Percentiles rank a stretch among this genome's conserved stretches.
phyloP scores from a whole-genome alignment of 2,113 vertebrate genomes.

The Peromyscus leucopus region DNA sequence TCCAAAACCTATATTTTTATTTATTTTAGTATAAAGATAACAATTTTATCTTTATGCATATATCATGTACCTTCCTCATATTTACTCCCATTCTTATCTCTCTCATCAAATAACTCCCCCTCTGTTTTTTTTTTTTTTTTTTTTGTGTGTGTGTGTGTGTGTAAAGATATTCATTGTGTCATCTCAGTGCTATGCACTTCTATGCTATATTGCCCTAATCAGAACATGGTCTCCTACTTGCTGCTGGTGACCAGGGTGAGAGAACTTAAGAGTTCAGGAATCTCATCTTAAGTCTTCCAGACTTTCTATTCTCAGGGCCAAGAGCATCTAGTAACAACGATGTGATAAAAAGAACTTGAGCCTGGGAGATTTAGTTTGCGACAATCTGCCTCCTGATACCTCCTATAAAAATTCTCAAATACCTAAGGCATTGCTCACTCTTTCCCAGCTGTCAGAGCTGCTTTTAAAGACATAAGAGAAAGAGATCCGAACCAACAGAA shows the following conservation, averaged over 20 bases:
- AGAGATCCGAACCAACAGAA: background rate
- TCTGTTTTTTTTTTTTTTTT: background rate
- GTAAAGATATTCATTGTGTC: background rate
- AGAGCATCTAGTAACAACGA: background rate
- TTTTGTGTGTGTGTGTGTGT: background rate
- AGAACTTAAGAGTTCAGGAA: background rate
- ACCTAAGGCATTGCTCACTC: slow-evolving; percentile 54
- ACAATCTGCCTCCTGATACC: background rate
- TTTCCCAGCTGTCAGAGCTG: slow-evolving; percentile 39
- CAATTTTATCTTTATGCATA: background rate
- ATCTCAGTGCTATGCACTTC: background rate
- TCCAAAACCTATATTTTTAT: background rate
- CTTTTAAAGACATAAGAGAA: slow-evolving; percentile 25
- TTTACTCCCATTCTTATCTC: background rate
- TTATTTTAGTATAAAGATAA: background rate
- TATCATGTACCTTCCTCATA: background rate
- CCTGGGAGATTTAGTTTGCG: background rate
- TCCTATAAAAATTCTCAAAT: slow-evolving; percentile 34
- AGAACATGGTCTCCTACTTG: background rate
- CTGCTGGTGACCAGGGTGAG: background rate
- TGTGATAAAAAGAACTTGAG: background rate
- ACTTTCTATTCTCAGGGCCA: background rate
- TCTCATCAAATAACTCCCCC: background rate
- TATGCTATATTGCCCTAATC: background rate
- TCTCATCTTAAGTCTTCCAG: background rate